Evolutionary conservation across 2,888 invertebrate genomes (phyloP).

Genomic region (Neuroscelio doddi): DNA sequence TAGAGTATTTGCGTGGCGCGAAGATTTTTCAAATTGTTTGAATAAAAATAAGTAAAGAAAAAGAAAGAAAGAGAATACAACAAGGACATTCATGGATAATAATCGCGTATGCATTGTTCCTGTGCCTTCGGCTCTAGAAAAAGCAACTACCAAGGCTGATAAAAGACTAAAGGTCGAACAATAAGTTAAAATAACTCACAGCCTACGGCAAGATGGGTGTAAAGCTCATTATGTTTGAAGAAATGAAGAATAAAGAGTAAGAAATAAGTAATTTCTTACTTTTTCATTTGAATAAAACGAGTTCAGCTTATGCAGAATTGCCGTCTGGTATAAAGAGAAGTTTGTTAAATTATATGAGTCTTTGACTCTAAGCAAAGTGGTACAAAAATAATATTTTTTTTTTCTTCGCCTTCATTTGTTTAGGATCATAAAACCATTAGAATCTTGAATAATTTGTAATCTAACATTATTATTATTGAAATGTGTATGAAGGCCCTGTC

Average conservation of each 20-base stretch:
- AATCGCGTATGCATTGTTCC: slow-evolving; percentile 36
- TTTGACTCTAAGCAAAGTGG: no score
- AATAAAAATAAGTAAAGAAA: neutral
- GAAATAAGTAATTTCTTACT: slow-evolving; percentile 28
- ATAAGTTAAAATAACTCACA: slow-evolving; percentile 25
- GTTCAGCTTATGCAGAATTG: neutral
- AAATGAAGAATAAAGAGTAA: slow-evolving; percentile 32
- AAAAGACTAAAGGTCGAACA: slow-evolving; percentile 33
- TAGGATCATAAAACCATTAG: no score
- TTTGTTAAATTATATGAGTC: neutral
- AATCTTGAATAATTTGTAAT: no score
- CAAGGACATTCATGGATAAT: slow-evolving; percentile 19
- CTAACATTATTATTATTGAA: no score
- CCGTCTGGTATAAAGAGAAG: neutral
- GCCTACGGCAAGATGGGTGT: slow-evolving; percentile 21
- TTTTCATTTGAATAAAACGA: slow-evolving; percentile 16
- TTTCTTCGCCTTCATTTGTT: no score
- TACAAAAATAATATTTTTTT: no score
- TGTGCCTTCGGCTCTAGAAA: slow-evolving; percentile 28
- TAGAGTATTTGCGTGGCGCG: neutral
- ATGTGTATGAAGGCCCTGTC: no score
- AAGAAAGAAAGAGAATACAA: slow-evolving; percentile 23
- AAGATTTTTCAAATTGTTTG: slow-evolving; percentile 20
- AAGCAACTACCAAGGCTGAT: slow-evolving; percentile 32
- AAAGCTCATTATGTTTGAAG: slow-evolving; percentile 40